Evolutionary conservation across 2,113 vertebrate species (phyloP), one percentile per base, ranked within the genome.

Genomic region (Perccottus glenii): DNA sequence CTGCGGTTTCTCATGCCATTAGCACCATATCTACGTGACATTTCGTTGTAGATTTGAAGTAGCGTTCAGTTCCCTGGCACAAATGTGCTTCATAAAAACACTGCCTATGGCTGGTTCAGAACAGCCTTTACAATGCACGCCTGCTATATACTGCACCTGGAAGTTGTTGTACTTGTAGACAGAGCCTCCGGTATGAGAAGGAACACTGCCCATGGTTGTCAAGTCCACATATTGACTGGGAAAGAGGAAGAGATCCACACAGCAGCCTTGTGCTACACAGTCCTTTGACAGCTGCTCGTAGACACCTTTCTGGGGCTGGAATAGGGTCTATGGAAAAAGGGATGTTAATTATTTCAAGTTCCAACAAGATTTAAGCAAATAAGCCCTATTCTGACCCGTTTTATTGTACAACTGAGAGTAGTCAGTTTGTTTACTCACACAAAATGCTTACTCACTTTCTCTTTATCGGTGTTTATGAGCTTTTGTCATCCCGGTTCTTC

Each of bases 401-500:
- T 27, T 27, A 27, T 32, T 36, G 9, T 9, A 43, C 50, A 66
- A 6, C 53, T 49, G 10, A 50, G 49, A 64, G 40, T 0, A 8
- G 6, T 43, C 40, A 63, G n/a, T 19, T 27, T 56, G 43, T 12
- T 0, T 1, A 5, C 64, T n/a, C n/a, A n/a, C n/a, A n/a, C n/a
- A n/a, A n/a, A n/a, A n/a, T n/a, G n/a, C n/a, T n/a, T n/a, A n/a
- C n/a, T 73, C 68, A 96, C 97, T 93, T 99, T 99, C 86, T 99
- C 98, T 67, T 98, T 98, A 27, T 98, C 97, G 0, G 97, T 99
- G 75, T 92, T 94, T n/a, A 99, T 87, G 55, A 98, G 89, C 55
- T 96, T 98, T 90, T 96, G 90, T 98, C 96, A 35, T 98, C 96
- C 81, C 96, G 89, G 92, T 94, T 98, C 79, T 93, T 96, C 58